phyloP scores from a whole-genome alignment of 2,113 vertebrate genomes.

The Chaenogobius annularis region DNA sequence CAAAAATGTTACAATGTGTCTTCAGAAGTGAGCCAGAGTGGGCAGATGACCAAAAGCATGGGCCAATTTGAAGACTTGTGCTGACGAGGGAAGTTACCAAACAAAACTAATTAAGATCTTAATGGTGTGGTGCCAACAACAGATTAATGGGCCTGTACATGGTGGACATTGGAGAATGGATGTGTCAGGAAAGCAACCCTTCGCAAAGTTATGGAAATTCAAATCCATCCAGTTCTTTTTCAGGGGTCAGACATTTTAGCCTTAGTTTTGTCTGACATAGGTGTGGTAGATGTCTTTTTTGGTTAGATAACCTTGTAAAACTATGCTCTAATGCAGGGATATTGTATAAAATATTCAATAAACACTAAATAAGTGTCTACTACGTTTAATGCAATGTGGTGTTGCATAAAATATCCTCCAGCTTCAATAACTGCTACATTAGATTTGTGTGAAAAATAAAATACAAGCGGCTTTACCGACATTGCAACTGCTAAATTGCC shows the following conservation, averaged over 20 bases:
- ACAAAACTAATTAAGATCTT: conserved; percentile 44
- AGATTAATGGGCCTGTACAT: conserved; percentile 38
- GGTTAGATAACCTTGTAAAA: too few relatives aligned
- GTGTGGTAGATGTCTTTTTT: too few relatives aligned
- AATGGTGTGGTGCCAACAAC: conserved; percentile 27
- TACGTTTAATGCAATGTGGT: too few relatives aligned
- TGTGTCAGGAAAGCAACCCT: conserved; percentile 9
- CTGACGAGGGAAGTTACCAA: conserved; percentile 53
- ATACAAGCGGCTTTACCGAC: neutral
- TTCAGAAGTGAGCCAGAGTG: conserved; percentile 18
- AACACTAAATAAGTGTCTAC: too few relatives aligned
- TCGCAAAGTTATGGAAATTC: conserved; percentile 14
- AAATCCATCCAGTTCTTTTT: neutral
- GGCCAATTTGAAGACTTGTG: conserved; percentile 33
- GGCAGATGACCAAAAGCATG: conserved; percentile 38
- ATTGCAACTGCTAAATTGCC: neutral
- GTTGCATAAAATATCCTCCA: too few relatives aligned
- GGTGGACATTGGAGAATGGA: conserved; percentile 14
- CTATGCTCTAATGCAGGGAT: too few relatives aligned
- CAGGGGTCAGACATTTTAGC: too few relatives aligned
- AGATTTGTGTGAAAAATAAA: neutral
- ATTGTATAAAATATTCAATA: too few relatives aligned
- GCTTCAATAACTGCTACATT: neutral
- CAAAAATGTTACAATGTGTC: conserved; percentile 25
- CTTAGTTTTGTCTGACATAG: too few relatives aligned